Evolutionary conservation across 2,888 invertebrate species (phyloP), one percentile per base, ranked within the genome.

Genomic region (Helicoverpa assulta): DNA sequence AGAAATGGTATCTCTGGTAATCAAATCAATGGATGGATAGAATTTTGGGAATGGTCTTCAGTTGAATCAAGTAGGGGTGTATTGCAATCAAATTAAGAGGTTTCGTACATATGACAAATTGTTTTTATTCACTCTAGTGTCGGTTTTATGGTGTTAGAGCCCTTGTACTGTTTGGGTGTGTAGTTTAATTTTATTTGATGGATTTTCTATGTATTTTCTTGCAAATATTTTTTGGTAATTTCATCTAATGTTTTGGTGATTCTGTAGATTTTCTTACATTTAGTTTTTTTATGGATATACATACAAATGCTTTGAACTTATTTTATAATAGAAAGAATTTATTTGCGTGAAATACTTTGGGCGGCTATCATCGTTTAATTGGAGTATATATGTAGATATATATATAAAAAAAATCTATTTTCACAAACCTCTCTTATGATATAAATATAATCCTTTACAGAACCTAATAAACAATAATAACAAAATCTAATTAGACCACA

Each of bases 91-190:
- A 16, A 53, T 53, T 29, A 53, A 26, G 53, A 26, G 26, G 26
- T 53, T 53, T 53, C 53, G 53, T 10, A 53, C 7, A 16, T 29
- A 29, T 26, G 53, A 53, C 21, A 53, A 53, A 53, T 53, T 16
- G 53, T 53, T 53, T 26, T 53, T 47, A 6, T 33, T 8, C 33
- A 10, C 10, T 33, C 10, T 8, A 33, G 33, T 33, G 33, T 33
- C 33, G 47, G 47, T 6, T 47, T 47, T 47, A 47, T 47, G 6
- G 16, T 5, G 21, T 52, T 52, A 19, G 12, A 26, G 14, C 12
- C 40, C 19, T 19, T 21, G 19, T 52, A 21, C 12, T 52, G 12
- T 52, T 14, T 21, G 52, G 52, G 52, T 40, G 14, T 14, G 12
- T 52, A 8, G 12, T 16, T 43, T 43, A 40, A 40, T 10, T 16